A percentile compares a stretch with the other conserved stretches of the same genome.
Evolutionary conservation across 2,113 vertebrate genomes (phyloP).

Genomic region (Lonchura striata): DNA sequence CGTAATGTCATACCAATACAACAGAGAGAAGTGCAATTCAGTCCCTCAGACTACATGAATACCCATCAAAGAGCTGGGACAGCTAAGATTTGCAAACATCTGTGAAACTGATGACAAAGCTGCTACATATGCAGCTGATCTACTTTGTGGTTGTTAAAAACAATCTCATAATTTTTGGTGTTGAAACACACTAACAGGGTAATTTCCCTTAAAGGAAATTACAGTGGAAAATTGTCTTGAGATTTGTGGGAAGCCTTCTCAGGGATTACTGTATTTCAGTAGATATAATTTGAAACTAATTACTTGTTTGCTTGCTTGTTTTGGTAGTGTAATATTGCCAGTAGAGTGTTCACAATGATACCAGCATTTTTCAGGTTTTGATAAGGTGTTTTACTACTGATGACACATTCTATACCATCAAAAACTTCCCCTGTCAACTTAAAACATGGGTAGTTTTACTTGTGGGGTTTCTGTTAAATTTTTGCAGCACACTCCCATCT

Average conservation of each 20-base stretch:
- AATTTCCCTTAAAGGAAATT: not conserved
- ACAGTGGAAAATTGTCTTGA: not conserved
- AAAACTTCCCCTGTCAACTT: not conserved
- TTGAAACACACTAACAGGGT: accelerated
- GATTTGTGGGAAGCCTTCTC: not conserved
- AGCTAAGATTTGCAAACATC: not conserved
- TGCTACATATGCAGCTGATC: not conserved
- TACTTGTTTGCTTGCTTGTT: not conserved
- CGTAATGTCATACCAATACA: accelerated
- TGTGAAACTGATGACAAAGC: not conserved
- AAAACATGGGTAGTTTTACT: not conserved
- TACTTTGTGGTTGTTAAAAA: not conserved
- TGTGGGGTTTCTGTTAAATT: not conserved
- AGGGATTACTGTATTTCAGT: not conserved
- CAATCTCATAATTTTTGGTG: not conserved
- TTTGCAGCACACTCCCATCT: not conserved
- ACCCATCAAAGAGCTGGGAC: not conserved
- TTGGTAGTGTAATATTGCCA: not conserved
- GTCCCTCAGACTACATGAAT: not conserved
- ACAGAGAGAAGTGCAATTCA: not conserved
- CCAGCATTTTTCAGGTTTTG: not conserved
- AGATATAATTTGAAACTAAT: not conserved
- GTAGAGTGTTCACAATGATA: not conserved
- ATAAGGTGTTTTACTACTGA: not conserved
- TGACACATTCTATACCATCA: not conserved